Conservation (phyloP, 2,888 invertebrate genomes). For the Tenthredo livida region DNA sequence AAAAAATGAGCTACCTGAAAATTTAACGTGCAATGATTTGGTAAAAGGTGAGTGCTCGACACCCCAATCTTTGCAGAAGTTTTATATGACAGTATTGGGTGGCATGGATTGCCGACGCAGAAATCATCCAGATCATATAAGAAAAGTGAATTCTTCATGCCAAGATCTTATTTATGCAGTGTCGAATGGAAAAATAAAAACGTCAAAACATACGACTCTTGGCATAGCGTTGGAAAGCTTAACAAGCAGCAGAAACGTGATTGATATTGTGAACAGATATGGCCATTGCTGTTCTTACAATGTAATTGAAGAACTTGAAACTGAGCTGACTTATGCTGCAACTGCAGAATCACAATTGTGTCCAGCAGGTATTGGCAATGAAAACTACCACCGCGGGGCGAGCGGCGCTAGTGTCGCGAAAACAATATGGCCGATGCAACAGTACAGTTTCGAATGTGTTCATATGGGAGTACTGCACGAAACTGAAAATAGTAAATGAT, state of each 20-base stretch:
- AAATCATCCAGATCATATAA: constrained; percentile 46
- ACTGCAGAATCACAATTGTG: constrained; percentile 58
- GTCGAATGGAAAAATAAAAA: constrained; percentile 63
- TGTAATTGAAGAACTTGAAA: constrained; percentile 71
- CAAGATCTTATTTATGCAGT: constrained; percentile 62
- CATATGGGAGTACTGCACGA: no score
- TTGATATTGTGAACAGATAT: constrained; percentile 68
- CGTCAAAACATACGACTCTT: constrained; percentile 65
- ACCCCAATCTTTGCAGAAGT: constrained; percentile 55
- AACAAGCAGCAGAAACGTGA: constrained; percentile 65
- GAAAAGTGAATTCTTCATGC: constrained; percentile 54
- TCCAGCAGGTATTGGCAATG: constrained; percentile 57
- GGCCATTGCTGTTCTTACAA: constrained; percentile 69
- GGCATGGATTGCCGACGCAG: constrained; percentile 54
- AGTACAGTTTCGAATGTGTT: no score
- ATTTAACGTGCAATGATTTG: background rate
- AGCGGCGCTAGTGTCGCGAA: no score
- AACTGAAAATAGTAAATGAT: no score
- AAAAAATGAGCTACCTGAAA: background rate
- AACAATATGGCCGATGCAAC: no score
- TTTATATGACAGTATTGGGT: constrained; percentile 55
- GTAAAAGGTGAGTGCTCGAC: constrained; percentile 59
- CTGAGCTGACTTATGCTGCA: constrained; percentile 65
- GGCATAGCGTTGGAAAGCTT: constrained; percentile 69
- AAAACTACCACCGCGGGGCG: no score